A percentile compares a stretch with the other conserved stretches of the same genome.
Conservation (phyloP, 2,113 vertebrate species). For the Globicephala melas region DNA sequence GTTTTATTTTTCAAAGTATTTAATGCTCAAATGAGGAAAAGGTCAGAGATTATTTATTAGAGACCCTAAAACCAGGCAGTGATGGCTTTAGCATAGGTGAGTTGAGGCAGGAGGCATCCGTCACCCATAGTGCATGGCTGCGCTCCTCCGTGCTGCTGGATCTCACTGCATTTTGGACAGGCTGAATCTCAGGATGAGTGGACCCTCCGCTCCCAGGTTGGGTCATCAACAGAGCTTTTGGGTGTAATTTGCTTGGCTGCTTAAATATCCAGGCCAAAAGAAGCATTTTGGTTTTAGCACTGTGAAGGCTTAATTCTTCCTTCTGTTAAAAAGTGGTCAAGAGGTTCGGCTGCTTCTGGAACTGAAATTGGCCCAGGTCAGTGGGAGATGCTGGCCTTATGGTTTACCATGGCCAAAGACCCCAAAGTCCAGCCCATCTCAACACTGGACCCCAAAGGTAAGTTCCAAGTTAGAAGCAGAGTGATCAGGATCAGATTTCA, state of each 20-base stretch:
- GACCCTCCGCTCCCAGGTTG: neutral
- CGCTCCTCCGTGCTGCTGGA: neutral
- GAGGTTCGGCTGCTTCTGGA: neutral
- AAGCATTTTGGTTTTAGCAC: neutral
- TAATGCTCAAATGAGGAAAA: neutral
- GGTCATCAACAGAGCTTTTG: neutral
- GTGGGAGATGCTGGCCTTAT: neutral
- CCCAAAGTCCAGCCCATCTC: neutral
- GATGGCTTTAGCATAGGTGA: neutral
- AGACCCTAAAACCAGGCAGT: neutral
- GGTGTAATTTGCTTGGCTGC: neutral
- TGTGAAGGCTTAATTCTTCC: neutral
- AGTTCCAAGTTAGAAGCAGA: neutral
- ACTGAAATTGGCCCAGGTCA: neutral
- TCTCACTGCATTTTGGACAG: neutral
- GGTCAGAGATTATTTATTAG: neutral
- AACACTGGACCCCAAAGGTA: neutral
- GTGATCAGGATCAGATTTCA: neutral
- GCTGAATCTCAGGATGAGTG: neutral
- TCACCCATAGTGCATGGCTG: neutral
- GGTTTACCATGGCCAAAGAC: neutral
- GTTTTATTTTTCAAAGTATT: neutral
- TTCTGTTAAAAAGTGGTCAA: neutral
- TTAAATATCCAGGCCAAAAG: neutral
- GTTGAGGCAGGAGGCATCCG: neutral